Conservation (phyloP, 2,797 vertebrate species). For the Galaxias olidus region DNA sequence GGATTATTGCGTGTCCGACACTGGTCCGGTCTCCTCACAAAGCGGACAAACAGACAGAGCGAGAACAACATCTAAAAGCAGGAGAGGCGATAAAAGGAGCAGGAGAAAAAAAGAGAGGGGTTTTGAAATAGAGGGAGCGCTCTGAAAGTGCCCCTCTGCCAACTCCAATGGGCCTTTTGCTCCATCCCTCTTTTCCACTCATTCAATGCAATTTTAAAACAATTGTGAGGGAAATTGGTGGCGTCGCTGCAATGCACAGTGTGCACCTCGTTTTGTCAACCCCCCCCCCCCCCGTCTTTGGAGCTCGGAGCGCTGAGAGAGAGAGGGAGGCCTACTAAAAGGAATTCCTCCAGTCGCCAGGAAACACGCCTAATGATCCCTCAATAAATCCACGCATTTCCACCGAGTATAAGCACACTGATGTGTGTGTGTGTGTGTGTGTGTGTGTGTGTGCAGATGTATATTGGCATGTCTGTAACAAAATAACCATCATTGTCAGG, state of each 20-base stretch:
- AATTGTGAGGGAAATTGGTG: conserved; percentile 70
- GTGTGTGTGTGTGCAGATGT: neutral
- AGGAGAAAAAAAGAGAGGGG: conserved; percentile 56
- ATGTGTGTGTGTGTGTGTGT: conserved; percentile 26
- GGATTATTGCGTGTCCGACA: conserved; percentile 95
- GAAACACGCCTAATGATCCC: conserved; percentile 57
- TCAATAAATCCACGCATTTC: conserved; percentile 51
- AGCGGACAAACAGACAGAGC: conserved; percentile 87
- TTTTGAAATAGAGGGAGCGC: conserved; percentile 66
- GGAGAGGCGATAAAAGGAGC: conserved; percentile 67
- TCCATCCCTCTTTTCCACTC: conserved; percentile 42
- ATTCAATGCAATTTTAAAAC: conserved; percentile 74
- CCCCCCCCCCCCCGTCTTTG: conserved; percentile 33
- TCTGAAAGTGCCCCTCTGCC: conserved; percentile 57
- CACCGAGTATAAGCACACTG: conserved; percentile 49
- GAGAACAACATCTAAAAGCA: conserved; percentile 81
- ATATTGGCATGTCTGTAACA: no score
- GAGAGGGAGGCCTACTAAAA: conserved; percentile 46
- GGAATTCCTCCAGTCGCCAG: conserved; percentile 52
- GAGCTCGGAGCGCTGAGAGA: conserved; percentile 25
- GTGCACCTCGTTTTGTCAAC: conserved; percentile 42
- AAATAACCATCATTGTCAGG: conserved; percentile 38
- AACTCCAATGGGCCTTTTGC: conserved; percentile 43
- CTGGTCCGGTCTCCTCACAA: conserved; percentile 84
- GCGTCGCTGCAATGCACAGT: conserved; percentile 37